phyloP scores from a whole-genome alignment of 2,113 vertebrate species.

The Dicerorhinus sumatrensis region DNA sequence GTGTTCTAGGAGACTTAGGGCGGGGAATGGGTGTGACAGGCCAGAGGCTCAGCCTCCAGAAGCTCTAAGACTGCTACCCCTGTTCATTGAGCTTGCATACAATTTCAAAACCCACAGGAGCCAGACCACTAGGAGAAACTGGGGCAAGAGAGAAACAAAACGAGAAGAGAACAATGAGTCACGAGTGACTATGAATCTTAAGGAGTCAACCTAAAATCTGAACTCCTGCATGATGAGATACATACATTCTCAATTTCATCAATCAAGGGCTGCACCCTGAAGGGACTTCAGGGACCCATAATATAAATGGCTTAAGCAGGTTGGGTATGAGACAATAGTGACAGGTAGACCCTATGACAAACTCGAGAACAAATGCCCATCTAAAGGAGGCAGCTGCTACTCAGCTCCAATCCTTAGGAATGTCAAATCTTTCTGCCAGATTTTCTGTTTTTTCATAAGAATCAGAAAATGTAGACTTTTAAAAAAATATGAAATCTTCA shows the following conservation, averaged over 20 bases:
- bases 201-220: neutral
- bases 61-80: neutral
- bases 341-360: neutral
- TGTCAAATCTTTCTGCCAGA: neutral
- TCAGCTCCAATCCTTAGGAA: neutral
- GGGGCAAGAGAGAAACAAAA: neutral
- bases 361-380: neutral
- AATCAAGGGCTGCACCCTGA: neutral
- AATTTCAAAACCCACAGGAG: neutral
- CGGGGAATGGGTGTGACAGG: neutral
- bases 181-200: neutral
- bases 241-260: neutral
- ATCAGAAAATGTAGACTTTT: neutral
- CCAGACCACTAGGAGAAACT: neutral
- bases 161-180: neutral
- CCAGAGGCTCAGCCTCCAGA: neutral
- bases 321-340: neutral
- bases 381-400: neutral
- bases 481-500: rapidly evolving
- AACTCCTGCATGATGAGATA: neutral
- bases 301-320: neutral
- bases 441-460: neutral
- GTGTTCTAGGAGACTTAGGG: neutral
- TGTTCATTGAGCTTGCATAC: no score
- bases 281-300: neutral